Percentiles rank a stretch among this genome's conserved stretches.
Conservation (phyloP, 2,113 vertebrate species). For the Urocitellus parryii region DNA sequence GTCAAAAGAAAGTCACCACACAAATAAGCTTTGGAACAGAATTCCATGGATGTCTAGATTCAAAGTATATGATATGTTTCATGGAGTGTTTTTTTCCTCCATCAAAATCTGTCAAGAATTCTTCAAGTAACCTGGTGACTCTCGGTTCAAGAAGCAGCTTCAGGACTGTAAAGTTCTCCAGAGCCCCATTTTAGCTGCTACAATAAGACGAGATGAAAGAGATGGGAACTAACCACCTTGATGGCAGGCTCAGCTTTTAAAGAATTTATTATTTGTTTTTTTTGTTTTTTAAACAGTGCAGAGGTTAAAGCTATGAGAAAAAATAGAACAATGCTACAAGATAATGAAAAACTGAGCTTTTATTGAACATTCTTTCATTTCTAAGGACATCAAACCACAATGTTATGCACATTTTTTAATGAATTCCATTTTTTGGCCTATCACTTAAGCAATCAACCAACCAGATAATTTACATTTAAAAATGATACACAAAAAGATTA, state of each 20-base stretch:
- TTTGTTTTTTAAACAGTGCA: not conserved
- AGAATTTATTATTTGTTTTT: not conserved
- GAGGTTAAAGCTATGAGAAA: conserved; percentile 53
- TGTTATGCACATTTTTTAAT: conserved; percentile 22
- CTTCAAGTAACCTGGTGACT: conserved; percentile 38
- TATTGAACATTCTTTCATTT: conserved; percentile 57
- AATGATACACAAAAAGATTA: not conserved
- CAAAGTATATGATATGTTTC: not conserved
- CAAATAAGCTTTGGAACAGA: not conserved
- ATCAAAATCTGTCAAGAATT: not conserved
- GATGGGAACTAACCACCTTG: not conserved
- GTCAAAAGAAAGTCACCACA: not conserved
- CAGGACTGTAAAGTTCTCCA: not conserved
- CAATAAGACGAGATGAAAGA: conserved; percentile 60
- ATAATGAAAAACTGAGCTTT: conserved; percentile 12
- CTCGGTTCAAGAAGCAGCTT: conserved; percentile 47
- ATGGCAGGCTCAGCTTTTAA: conserved; percentile 51
- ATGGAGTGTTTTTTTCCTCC: not conserved
- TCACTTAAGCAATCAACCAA: conserved; percentile 33
- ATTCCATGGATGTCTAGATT: not conserved
- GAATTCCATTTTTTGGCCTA: not conserved
- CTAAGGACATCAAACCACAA: conserved; percentile 7
- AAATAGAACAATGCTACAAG: not conserved
- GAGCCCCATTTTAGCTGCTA: conserved; percentile 25
- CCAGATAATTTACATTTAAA: conserved; percentile 45